phyloP scores from a whole-genome alignment of 1,140 invertebrate genomes.

The Drosophila sechellia region DNA sequence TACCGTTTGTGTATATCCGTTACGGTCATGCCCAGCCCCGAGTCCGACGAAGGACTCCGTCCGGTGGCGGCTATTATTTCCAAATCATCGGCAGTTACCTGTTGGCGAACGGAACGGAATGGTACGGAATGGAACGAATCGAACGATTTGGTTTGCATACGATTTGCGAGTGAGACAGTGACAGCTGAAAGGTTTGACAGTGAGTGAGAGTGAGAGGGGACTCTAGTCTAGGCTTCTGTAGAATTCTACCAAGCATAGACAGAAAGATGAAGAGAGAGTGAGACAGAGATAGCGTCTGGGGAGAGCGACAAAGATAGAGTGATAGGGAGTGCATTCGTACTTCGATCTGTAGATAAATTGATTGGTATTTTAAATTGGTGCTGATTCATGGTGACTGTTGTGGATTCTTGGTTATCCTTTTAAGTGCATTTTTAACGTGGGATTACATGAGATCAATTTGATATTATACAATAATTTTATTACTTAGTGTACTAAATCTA shows the following conservation, averaged over 20 bases:
- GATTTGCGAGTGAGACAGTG: slow-evolving; percentile 51
- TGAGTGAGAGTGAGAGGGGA: slow-evolving; percentile 24
- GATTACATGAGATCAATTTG: slow-evolving; percentile 36
- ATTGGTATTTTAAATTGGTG: slow-evolving; percentile 32
- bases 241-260: slow-evolving; percentile 30
- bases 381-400: slow-evolving; percentile 45
- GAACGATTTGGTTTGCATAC: slow-evolving; percentile 63
- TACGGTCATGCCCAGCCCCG: slow-evolving; percentile 80
- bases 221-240: slow-evolving; percentile 28
- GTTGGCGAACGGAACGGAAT: slow-evolving; percentile 68
- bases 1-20: slow-evolving; percentile 84
- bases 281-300: slow-evolving; percentile 23
- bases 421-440: slow-evolving; percentile 28
- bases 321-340: slow-evolving; percentile 38
- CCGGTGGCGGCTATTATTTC: slow-evolving; percentile 83
- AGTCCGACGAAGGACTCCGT: slow-evolving; percentile 83
- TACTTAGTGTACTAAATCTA: slow-evolving; percentile 42
- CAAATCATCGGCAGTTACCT: slow-evolving; percentile 84
- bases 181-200: slow-evolving; percentile 17
- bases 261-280: slow-evolving; percentile 27
- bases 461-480: slow-evolving; percentile 53
- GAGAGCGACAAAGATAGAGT: slow-evolving; percentile 25
- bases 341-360: slow-evolving; percentile 12
- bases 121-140: slow-evolving; percentile 62
- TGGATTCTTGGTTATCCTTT: slow-evolving; percentile 19